phyloP scores from a whole-genome alignment of 1,140 invertebrate genomes.

The Euwallacea similis region DNA sequence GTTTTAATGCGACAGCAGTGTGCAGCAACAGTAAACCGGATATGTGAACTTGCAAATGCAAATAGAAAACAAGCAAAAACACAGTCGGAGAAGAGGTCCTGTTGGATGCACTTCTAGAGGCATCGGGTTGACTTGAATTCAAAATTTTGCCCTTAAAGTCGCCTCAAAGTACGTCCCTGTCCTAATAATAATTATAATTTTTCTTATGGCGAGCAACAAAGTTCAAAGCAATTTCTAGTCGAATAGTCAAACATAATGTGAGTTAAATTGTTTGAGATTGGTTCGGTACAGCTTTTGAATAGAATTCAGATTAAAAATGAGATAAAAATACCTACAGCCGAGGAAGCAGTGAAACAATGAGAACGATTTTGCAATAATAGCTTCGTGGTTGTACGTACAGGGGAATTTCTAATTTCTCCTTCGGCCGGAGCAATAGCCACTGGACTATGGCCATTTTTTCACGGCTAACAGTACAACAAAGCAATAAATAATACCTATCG shows the following conservation, averaged over 20 bases:
- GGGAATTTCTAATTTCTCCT: slow-evolving; percentile 11
- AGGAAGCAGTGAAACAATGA: background rate
- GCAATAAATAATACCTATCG: slow-evolving; percentile 2
- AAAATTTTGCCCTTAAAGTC: no score
- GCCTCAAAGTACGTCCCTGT: no score
- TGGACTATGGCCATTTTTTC: background rate
- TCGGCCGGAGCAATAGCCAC: background rate
- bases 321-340: slow-evolving; percentile 3
- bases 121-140: background rate
- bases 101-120: background rate
- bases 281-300: background rate
- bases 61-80: slow-evolving; percentile 18
- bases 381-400: background rate
- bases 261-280: slow-evolving; percentile 17
- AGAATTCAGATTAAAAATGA: slow-evolving; percentile 11
- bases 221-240: slow-evolving; percentile 18
- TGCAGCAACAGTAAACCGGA: slow-evolving; percentile 13
- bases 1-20: slow-evolving; percentile 9
- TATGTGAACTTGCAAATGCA: slow-evolving; percentile 11
- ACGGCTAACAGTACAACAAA: background rate
- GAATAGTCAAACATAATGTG: slow-evolving; percentile 21
- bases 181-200: no score
- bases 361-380: slow-evolving; percentile 4
- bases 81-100: background rate
- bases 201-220: no score